phyloP scores from a whole-genome alignment of 2,113 vertebrate species.

The Plectropomus leopardus region DNA sequence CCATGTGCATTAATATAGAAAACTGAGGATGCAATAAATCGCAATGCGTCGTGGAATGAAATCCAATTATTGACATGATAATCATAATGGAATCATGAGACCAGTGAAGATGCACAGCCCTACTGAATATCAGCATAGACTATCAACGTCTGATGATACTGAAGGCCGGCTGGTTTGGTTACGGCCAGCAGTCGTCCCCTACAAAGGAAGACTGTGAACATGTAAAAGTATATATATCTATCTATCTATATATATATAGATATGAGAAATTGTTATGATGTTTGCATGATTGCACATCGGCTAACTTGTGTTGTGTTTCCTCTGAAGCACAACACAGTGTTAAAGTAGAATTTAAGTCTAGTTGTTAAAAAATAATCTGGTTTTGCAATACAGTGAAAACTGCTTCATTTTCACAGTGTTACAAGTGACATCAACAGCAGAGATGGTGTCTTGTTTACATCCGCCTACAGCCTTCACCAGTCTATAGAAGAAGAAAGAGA shows the following conservation, averaged over 20 bases:
- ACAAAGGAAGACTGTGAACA: background rate
- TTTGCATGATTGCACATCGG: background rate
- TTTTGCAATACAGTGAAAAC: background rate
- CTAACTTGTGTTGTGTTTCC: background rate
- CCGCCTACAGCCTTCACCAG: background rate
- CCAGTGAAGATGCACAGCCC: no score
- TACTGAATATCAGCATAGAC: no score
- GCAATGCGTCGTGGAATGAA: no score
- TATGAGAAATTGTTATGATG: background rate
- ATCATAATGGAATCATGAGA: no score
- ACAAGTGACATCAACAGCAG: background rate
- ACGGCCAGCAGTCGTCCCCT: no score
- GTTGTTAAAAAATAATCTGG: background rate
- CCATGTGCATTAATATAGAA: no score
- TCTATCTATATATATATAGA: no score
- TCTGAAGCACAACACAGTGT: background rate
- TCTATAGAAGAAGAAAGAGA: background rate
- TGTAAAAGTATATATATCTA: no score
- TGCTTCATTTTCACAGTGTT: background rate
- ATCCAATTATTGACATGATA: no score
- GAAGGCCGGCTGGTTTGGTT: background rate
- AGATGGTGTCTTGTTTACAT: background rate
- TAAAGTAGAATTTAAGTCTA: background rate
- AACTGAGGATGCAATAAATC: no score
- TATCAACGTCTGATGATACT: no score